Evolutionary conservation across 2,113 vertebrate genomes (phyloP).

Genomic region (Erinaceus europaeus): DNA sequence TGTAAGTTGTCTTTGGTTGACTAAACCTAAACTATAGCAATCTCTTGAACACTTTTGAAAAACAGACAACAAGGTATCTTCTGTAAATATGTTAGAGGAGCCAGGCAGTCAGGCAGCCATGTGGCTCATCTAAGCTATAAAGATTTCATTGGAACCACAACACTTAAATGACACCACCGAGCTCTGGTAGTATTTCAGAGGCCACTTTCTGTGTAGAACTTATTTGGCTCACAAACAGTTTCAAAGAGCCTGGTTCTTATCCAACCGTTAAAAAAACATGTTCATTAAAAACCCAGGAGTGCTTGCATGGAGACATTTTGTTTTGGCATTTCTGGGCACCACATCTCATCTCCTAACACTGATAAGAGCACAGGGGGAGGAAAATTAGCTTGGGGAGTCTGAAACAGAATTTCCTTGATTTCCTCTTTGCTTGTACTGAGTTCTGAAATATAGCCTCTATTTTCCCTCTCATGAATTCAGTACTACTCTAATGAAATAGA

Average conservation of each 20-base stretch:
- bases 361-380: neutral
- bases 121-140: neutral
- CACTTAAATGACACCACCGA: neutral
- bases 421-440: slow-evolving; percentile 7
- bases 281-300: neutral
- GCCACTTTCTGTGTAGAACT: neutral
- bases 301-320: slow-evolving; percentile 23
- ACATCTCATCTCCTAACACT: slow-evolving; percentile 14
- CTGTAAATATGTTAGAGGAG: slow-evolving; percentile 11
- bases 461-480: slow-evolving; percentile 38
- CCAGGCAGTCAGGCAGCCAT: slow-evolving; percentile 24
- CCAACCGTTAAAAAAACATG: slow-evolving; percentile 33
- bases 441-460: slow-evolving; percentile 39
- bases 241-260: slow-evolving; percentile 49
- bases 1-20: slow-evolving; percentile 31
- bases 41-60: slow-evolving; percentile 29
- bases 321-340: slow-evolving; percentile 24
- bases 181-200: slow-evolving; percentile 1
- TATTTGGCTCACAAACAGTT: slow-evolving; percentile 33
- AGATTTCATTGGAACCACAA: neutral
- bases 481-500: slow-evolving; percentile 22
- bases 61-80: neutral
- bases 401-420: slow-evolving; percentile 38
- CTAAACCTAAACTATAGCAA: slow-evolving; percentile 1
- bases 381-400: slow-evolving; percentile 45